These are phyloP conservation scores for Standfussiana lucernea DNA, from an alignment of 2,888 invertebrate genomes.

Conservation along the genomic window DNA sequence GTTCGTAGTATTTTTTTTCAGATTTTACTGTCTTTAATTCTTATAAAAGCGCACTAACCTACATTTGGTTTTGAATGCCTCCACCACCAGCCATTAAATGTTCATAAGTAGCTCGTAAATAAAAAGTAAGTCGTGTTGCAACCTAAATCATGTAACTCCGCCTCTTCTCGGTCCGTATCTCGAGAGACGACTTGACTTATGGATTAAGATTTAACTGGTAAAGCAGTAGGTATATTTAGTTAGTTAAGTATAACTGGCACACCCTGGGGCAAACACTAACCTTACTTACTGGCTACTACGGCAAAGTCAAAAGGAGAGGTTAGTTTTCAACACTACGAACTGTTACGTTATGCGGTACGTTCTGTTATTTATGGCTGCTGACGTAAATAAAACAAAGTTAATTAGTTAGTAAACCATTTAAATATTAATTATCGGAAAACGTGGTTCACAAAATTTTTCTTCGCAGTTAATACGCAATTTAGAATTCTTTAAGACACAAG, in stretches of 20 bases:
- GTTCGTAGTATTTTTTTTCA: background rate
- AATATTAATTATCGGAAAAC: background rate
- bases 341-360: too few species aligned
- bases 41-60: background rate
- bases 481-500: background rate
- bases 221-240: slow-evolving; percentile 6
- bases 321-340: background rate
- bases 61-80: slow-evolving; percentile 5
- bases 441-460: background rate
- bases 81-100: slow-evolving; percentile 24
- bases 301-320: background rate
- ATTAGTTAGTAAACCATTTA: background rate
- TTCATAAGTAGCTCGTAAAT: slow-evolving; percentile 45
- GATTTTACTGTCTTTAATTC: background rate
- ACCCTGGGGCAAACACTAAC: background rate
- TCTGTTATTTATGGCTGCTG: background rate
- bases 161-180: slow-evolving; percentile 49
- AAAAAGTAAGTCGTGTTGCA: slow-evolving; percentile 43
- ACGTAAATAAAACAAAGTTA: background rate
- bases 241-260: slow-evolving; percentile 4
- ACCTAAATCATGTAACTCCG: slow-evolving; percentile 45
- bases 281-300: background rate
- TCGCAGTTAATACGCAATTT: background rate
- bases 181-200: slow-evolving; percentile 50
- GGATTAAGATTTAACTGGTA: slow-evolving; percentile 48